Evolutionary conservation across 2,113 vertebrate genomes (phyloP).

Genomic region (Syngnathoides biaculeatus): DNA sequence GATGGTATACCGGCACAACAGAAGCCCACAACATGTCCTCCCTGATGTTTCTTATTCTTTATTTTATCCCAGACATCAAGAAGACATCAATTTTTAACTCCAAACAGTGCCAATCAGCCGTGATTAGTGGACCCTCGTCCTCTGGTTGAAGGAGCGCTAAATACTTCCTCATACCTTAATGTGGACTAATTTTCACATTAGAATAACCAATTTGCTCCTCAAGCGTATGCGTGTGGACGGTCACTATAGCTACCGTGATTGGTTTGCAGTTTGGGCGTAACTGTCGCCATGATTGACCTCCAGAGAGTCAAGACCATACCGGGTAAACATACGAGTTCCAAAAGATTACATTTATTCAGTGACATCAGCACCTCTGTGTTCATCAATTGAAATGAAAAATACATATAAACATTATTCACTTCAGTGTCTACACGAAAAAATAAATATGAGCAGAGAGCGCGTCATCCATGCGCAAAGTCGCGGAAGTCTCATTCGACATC

Average conservation of each 20-base stretch:
- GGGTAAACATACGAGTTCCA: background rate
- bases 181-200: slow-evolving; percentile 21
- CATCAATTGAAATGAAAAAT: too few relatives aligned
- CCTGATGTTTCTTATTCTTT: background rate
- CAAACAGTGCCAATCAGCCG: slow-evolving; percentile 6
- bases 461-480: too few relatives aligned
- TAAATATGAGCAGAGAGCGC: too few relatives aligned
- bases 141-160: slow-evolving; percentile 17
- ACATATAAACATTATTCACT: too few relatives aligned
- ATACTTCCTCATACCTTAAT: slow-evolving; percentile 27
- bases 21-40: background rate
- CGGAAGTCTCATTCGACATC: too few relatives aligned
- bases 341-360: background rate
- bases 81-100: background rate
- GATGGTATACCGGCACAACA: background rate
- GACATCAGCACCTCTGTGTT: background rate
- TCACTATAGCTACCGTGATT: background rate
- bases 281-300: background rate
- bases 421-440: too few relatives aligned
- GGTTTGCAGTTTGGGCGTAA: background rate
- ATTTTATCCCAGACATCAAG: background rate
- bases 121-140: slow-evolving; percentile 7
- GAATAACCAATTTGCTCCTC: slow-evolving; percentile 15
- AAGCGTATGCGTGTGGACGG: background rate
- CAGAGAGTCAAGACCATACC: background rate